Percentiles rank a stretch among this genome's conserved stretches.
Conservation (phyloP, 2,888 invertebrate genomes). For the Cerastoderma edule region DNA sequence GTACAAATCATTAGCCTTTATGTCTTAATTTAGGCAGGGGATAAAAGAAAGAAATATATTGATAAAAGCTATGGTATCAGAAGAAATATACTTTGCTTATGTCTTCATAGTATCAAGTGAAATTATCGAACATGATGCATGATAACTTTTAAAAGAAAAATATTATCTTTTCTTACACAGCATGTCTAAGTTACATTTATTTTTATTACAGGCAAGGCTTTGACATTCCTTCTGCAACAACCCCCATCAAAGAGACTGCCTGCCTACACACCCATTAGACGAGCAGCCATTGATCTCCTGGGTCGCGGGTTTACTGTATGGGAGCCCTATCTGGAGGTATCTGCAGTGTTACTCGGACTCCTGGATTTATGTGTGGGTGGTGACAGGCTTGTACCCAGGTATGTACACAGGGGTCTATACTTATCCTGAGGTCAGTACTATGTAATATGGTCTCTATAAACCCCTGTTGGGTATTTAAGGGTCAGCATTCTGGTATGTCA, state of each 20-base stretch:
- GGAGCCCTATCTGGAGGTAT: conserved; percentile 98
- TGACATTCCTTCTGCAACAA: conserved; percentile 95
- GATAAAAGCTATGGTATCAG: no score
- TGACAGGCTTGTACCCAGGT: conserved; percentile 82
- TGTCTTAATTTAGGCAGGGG: no score
- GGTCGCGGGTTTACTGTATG: conserved; percentile 99
- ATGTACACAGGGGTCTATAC: no score
- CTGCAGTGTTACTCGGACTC: conserved; percentile 93
- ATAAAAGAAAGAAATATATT: no score
- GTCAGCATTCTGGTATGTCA: no score
- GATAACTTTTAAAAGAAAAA: background rate
- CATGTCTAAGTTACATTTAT: background rate
- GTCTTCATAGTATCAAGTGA: no score
- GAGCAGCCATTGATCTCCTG: conserved; percentile 98
- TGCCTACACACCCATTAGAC: conserved; percentile 91
- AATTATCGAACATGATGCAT: no score
- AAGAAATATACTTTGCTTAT: no score
- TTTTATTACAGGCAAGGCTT: conserved; percentile 88
- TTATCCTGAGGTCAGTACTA: no score
- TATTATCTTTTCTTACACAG: background rate
- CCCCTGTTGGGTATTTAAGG: no score
- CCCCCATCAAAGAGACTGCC: conserved; percentile 93
- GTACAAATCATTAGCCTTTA: no score
- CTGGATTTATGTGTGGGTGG: conserved; percentile 86
- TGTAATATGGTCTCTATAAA: no score